Evolutionary conservation across 2,113 vertebrate genomes (phyloP).

Genomic region (Silurus asotus): DNA sequence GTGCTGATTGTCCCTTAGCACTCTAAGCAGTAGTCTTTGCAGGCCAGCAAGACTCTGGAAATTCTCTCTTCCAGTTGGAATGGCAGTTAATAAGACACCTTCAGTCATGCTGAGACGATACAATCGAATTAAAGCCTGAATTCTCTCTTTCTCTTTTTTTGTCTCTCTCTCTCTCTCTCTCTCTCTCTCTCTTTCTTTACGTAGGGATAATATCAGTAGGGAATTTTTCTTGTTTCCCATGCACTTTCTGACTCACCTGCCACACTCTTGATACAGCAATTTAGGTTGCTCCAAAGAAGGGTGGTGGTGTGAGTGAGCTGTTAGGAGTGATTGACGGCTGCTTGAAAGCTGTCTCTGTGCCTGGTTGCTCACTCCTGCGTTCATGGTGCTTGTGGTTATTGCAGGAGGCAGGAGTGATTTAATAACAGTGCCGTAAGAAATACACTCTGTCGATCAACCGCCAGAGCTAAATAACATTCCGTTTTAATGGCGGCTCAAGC

Average conservation of each 20-base stretch:
- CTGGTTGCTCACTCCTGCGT: conserved; percentile 30
- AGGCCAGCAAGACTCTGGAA: neutral
- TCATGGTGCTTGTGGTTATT: conserved; percentile 36
- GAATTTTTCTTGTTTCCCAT: conserved; percentile 1
- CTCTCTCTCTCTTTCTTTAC: conserved; percentile 4
- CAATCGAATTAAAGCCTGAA: conserved; percentile 30
- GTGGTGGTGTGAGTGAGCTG: neutral
- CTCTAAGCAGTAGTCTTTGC: neutral
- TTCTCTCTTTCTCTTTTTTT: neutral
- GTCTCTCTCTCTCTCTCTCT: no score
- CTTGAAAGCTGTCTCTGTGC: conserved; percentile 37
- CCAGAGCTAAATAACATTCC: conserved; percentile 31
- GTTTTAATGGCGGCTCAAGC: conserved; percentile 23
- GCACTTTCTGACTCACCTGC: conserved; percentile 18
- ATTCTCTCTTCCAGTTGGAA: neutral
- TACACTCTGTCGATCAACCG: conserved; percentile 47
- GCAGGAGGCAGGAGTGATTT: conserved; percentile 41
- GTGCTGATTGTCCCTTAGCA: conserved; percentile 13
- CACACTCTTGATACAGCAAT: neutral
- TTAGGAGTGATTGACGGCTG: conserved; percentile 52
- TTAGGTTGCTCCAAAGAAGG: conserved; percentile 6
- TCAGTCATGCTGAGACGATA: conserved; percentile 26
- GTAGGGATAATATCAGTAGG: conserved; percentile 22
- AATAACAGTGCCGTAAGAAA: conserved; percentile 40
- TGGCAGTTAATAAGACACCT: conserved; percentile 26